phyloP scores from a whole-genome alignment of 2,888 invertebrate genomes.

The Melitaea athalia region DNA sequence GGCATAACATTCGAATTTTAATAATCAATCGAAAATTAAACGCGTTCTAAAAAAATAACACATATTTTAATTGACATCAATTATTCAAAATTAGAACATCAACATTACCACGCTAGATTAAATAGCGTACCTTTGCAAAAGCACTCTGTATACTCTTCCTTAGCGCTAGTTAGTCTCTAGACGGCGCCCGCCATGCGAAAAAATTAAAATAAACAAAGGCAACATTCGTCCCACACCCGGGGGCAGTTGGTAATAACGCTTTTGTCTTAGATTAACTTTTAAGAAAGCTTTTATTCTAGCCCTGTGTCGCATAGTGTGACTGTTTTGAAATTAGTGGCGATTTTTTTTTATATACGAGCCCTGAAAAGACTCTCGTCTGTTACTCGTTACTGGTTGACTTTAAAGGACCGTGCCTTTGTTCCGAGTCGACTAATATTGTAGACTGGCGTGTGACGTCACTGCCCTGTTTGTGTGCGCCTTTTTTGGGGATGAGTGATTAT shows the following conservation, averaged over 20 bases:
- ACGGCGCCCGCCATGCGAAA: slow-evolving; percentile 65
- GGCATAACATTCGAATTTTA: no score
- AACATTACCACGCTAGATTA: neutral
- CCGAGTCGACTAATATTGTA: slow-evolving; percentile 16
- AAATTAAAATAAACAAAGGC: slow-evolving; percentile 80
- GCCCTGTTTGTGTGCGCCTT: slow-evolving; percentile 9
- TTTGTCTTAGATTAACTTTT: slow-evolving; percentile 81
- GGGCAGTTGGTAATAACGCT: slow-evolving; percentile 72
- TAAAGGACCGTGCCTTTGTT: slow-evolving; percentile 34
- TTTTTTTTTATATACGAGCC: slow-evolving; percentile 8
- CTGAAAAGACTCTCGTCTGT: slow-evolving; percentile 27
- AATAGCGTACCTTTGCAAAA: slow-evolving; percentile 8
- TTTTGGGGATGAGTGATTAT: slow-evolving; percentile 11
- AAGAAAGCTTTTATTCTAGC: slow-evolving; percentile 67
- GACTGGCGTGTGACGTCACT: slow-evolving; percentile 12
- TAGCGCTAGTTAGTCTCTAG: slow-evolving; percentile 55
- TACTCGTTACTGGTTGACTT: slow-evolving; percentile 28
- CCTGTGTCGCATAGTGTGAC: slow-evolving; percentile 53
- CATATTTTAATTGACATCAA: neutral
- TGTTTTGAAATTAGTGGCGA: slow-evolving; percentile 44
- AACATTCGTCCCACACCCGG: slow-evolving; percentile 73
- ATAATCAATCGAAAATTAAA: neutral
- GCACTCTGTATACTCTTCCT: slow-evolving; percentile 58
- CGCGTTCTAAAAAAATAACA: neutral
- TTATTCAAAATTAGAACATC: slow-evolving; percentile 2